These are phyloP conservation scores for Luehdorfia chinensis DNA, from an alignment of 1,140 invertebrate genomes.

Conservation along the genomic window DNA sequence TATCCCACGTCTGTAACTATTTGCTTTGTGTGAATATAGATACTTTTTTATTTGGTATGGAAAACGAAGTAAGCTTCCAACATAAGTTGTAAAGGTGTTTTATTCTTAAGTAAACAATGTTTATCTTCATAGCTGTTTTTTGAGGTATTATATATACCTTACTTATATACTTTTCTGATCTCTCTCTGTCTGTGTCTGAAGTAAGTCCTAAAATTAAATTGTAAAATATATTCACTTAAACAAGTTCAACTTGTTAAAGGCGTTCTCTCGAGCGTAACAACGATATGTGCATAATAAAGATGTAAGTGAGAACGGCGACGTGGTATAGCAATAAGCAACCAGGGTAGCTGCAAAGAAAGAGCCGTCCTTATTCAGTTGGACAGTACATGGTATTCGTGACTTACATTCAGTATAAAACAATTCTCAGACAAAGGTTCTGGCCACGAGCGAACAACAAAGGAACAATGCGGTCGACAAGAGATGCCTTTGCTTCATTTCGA, in stretches of 20 bases:
- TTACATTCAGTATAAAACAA: constrained; percentile 76
- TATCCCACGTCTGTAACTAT: constrained; percentile 10
- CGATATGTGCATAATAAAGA: constrained; percentile 51
- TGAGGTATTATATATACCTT: too few species aligned
- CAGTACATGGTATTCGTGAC: constrained; percentile 72
- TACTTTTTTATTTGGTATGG: constrained; percentile 7
- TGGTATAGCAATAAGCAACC: constrained; percentile 37
- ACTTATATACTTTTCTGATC: too few species aligned
- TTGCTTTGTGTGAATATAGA: constrained; percentile 22
- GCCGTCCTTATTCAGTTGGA: constrained; percentile 67
- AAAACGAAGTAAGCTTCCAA: not conserved
- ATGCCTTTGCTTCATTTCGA: constrained; percentile 68
- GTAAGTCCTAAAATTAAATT: too few species aligned
- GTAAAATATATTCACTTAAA: too few species aligned
- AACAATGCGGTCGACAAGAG: constrained; percentile 64
- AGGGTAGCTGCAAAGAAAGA: constrained; percentile 42
- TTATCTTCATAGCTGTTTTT: too few species aligned
- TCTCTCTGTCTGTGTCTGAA: too few species aligned
- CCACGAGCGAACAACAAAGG: constrained; percentile 68
- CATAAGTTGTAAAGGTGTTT: not conserved
- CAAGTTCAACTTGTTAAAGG: constrained; percentile 7
- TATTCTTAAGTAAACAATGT: too few species aligned
- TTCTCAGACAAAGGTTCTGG: constrained; percentile 71
- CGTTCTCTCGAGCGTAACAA: constrained; percentile 6
- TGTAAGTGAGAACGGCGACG: constrained; percentile 45